These are phyloP conservation scores for Habroteleia sp. DNA, from an alignment of 2,888 invertebrate genomes.

Conservation along the genomic window DNA sequence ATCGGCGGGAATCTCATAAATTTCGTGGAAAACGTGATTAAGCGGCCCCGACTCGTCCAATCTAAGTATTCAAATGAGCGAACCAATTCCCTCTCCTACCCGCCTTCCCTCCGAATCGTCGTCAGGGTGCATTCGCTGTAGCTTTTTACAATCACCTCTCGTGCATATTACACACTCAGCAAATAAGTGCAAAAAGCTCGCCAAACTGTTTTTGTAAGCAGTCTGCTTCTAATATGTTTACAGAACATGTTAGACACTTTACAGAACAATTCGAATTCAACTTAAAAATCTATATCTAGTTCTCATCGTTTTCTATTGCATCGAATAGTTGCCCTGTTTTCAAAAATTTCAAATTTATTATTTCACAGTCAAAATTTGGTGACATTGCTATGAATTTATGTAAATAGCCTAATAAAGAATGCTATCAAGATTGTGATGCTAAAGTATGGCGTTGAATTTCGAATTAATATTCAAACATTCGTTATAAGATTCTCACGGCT, in stretches of 20 bases:
- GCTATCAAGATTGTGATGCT: no score
- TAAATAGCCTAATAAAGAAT: no score
- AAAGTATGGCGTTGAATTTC: no score
- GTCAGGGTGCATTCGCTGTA: conserved; percentile 68
- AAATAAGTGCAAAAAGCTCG: conserved; percentile 36
- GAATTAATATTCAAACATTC: no score
- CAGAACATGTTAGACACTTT: no score
- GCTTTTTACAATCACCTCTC: conserved; percentile 75
- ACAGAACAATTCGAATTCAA: conserved; percentile 1
- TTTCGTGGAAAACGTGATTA: conserved; percentile 80
- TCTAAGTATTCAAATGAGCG: conserved; percentile 81
- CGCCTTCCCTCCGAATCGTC: conserved; percentile 60
- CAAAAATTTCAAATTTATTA: no score
- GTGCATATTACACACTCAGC: conserved; percentile 50
- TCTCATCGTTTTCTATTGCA: no score
- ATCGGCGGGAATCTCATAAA: conserved; percentile 80
- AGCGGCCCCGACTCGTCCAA: conserved; percentile 79
- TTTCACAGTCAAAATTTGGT: no score
- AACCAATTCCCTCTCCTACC: conserved; percentile 69
- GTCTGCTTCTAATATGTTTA: conserved; percentile 15
- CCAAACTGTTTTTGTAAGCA: conserved; percentile 29
- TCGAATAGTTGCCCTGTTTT: no score
- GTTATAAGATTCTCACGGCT: no score
- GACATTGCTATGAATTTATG: no score
- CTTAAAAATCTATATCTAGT: conserved; percentile 3